phyloP scores from a whole-genome alignment of 2,113 vertebrate genomes.

The Protomyctophum bolini region DNA sequence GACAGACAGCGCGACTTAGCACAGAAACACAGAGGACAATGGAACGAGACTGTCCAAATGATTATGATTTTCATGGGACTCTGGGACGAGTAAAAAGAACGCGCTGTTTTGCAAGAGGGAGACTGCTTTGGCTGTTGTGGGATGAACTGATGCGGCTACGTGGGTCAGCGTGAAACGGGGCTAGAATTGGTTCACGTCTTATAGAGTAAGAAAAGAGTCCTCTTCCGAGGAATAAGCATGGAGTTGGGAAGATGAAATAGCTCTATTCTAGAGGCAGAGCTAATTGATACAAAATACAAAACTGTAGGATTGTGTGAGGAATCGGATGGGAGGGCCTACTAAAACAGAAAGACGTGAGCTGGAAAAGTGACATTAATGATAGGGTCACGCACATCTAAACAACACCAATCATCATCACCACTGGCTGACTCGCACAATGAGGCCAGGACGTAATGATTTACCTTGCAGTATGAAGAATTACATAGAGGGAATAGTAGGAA shows the following conservation, averaged over 20 bases:
- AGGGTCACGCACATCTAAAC: background rate
- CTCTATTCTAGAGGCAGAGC: background rate
- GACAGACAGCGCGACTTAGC: background rate
- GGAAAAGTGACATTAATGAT: constrained; percentile 12
- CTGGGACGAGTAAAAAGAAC: background rate
- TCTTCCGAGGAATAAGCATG: background rate
- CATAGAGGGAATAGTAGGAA: too few species aligned
- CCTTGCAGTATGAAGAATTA: background rate
- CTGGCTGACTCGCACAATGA: background rate
- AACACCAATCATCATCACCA: constrained; percentile 6
- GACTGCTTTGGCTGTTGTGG: background rate
- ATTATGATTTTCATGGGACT: too few species aligned
- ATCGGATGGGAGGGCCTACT: background rate
- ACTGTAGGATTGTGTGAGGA: background rate
- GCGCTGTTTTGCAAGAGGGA: background rate
- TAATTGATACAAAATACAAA: constrained; percentile 14
- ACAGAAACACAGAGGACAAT: background rate
- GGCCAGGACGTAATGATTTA: background rate
- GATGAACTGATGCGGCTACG: constrained; percentile 1
- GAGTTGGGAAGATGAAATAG: background rate
- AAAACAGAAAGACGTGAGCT: constrained; percentile 28
- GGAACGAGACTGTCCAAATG: background rate
- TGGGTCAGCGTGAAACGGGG: background rate
- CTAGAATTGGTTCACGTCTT: constrained; percentile 1
- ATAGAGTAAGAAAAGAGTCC: constrained; percentile 1